Conservation (phyloP, 2,888 invertebrate species). For the Agrilus mali region DNA sequence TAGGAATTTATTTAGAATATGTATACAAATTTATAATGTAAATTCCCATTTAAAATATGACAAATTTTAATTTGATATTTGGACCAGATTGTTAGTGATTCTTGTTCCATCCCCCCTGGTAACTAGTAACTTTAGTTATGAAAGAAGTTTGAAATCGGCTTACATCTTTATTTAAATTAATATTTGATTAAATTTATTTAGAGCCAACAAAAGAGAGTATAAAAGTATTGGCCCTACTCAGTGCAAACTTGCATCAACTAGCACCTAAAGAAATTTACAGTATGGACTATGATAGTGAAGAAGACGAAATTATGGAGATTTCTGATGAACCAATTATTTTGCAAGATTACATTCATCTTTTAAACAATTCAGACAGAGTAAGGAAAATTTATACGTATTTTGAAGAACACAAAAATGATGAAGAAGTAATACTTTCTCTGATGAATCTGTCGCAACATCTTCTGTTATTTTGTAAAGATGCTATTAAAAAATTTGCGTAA, state of each 20-base stretch:
- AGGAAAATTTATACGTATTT: conserved; percentile 39
- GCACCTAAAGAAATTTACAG: conserved; percentile 36
- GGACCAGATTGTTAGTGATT: too few relatives aligned
- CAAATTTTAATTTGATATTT: too few relatives aligned
- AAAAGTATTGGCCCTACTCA: conserved; percentile 39
- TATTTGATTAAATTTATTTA: conserved; percentile 7
- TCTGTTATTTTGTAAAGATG: conserved; percentile 65
- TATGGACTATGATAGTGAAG: conserved; percentile 46
- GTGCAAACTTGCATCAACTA: conserved; percentile 29
- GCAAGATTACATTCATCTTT: conserved; percentile 26
- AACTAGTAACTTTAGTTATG: too few relatives aligned
- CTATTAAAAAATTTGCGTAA: conserved; percentile 76
- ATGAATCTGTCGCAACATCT: conserved; percentile 68
- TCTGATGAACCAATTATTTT: conserved; percentile 28
- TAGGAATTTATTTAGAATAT: too few relatives aligned
- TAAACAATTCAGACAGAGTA: conserved; percentile 30
- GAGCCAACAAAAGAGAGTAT: conserved; percentile 17
- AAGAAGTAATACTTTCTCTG: conserved; percentile 25
- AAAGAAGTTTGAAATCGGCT: too few relatives aligned
- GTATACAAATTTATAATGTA: too few relatives aligned
- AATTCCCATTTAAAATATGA: too few relatives aligned
- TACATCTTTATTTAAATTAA: not conserved
- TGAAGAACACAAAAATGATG: conserved; percentile 29
- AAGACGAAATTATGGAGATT: conserved; percentile 37
- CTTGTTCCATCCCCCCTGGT: too few relatives aligned